Evolutionary conservation across 2,797 vertebrate species (phyloP).

Genomic region (Tokudaia muenninki): DNA sequence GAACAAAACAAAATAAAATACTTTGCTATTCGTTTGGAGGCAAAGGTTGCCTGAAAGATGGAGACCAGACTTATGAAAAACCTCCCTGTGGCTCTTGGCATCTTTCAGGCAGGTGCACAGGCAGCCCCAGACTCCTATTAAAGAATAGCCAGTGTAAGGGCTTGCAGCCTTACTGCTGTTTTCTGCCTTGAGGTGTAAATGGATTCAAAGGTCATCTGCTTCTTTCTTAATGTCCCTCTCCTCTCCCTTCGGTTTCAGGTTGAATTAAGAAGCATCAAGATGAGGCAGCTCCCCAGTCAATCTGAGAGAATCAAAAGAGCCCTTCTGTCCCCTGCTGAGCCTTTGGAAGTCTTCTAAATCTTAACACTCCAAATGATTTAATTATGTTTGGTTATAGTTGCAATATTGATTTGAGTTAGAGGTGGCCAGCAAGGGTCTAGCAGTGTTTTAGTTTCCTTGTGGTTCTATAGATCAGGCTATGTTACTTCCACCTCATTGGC

Average conservation of each 20-base stretch:
- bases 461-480: slow-evolving; percentile 66
- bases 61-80: slow-evolving; percentile 15
- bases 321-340: background rate
- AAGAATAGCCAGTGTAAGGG: slow-evolving; percentile 70
- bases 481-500: slow-evolving; percentile 41
- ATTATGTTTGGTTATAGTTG: slow-evolving; percentile 78
- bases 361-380: slow-evolving; percentile 74
- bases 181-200: slow-evolving; percentile 77
- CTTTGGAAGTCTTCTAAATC: slow-evolving; percentile 56
- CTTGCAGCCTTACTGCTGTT: slow-evolving; percentile 58
- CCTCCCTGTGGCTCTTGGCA: slow-evolving; percentile 65
- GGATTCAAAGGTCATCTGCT: slow-evolving; percentile 83
- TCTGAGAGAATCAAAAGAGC: slow-evolving; percentile 72
- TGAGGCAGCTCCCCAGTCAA: slow-evolving; percentile 69
- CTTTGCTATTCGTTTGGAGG: slow-evolving; percentile 44
- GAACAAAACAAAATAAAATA: slow-evolving; percentile 45
- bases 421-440: slow-evolving; percentile 59
- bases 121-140: slow-evolving; percentile 19
- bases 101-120: slow-evolving; percentile 72
- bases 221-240: slow-evolving; percentile 82
- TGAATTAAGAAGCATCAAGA: slow-evolving; percentile 81
- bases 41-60: slow-evolving; percentile 41
- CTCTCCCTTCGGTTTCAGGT: slow-evolving; percentile 79
- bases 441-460: slow-evolving; percentile 69
- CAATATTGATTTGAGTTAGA: slow-evolving; percentile 78